Conservation (phyloP, 2,113 vertebrate species). For the Halcyon senegalensis region DNA sequence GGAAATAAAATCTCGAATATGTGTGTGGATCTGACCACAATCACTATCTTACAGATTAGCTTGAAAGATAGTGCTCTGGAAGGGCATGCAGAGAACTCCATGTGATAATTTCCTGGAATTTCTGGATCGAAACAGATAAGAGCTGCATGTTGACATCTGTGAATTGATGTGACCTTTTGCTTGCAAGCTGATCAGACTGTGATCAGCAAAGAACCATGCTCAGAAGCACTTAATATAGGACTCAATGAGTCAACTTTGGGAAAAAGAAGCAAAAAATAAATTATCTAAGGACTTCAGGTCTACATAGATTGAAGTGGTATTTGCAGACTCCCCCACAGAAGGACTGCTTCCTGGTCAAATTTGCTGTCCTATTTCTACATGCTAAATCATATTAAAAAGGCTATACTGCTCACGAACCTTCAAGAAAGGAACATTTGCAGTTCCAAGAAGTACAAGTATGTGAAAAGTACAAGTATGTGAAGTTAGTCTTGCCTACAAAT, state of each 20-base stretch:
- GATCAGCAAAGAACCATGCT: not conserved
- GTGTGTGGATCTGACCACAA: not conserved
- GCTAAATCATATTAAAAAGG: not conserved
- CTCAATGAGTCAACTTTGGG: not conserved
- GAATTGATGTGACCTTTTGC: slow-evolving; percentile 28
- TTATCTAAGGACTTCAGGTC: not conserved
- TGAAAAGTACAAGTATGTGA: not conserved
- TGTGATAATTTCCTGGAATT: slow-evolving; percentile 65
- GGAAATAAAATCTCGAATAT: not conserved
- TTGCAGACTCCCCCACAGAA: not conserved
- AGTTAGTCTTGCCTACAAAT: not conserved
- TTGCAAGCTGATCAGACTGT: not conserved
- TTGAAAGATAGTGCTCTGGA: not conserved
- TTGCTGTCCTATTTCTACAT: not conserved
- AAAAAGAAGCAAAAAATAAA: not conserved
- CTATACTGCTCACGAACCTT: not conserved
- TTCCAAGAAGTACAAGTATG: not conserved
- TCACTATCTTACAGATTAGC: not conserved
- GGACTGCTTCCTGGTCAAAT: not conserved
- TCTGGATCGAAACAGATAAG: slow-evolving; percentile 41
- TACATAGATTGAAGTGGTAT: not conserved
- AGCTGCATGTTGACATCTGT: slow-evolving; percentile 31
- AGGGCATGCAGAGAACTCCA: not conserved
- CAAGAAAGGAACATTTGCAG: not conserved
- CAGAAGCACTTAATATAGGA: not conserved